phyloP scores from a whole-genome alignment of 2,113 vertebrate genomes.

The Semnopithecus entellus region DNA sequence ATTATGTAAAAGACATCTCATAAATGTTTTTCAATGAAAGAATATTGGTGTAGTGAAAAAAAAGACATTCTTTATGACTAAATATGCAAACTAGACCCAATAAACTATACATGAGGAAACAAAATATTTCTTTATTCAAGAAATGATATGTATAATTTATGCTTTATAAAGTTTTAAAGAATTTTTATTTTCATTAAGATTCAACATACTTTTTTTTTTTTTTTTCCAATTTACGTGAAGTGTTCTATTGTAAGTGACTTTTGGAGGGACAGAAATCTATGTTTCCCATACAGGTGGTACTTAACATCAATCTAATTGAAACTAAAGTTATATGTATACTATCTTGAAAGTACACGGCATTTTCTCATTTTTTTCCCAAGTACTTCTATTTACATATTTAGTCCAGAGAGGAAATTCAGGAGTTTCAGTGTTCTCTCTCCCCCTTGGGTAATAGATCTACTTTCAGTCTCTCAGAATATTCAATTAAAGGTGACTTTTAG shows the following conservation, averaged over 20 bases:
- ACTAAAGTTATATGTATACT: not conserved
- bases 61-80: not conserved
- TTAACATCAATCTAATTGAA: not conserved
- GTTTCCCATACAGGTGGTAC: not conserved
- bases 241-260: not conserved
- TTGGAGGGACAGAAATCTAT: not conserved
- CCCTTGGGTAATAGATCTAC: not conserved
- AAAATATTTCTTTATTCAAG: not conserved
- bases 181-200: not conserved
- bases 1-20: not conserved
- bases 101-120: not conserved
- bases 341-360: not conserved
- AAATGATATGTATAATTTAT: not conserved
- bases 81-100: not conserved
- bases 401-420: not conserved
- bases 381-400: not conserved
- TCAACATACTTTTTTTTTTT: not conserved
- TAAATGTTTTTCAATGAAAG: not conserved
- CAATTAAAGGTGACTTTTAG: not conserved
- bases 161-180: not conserved
- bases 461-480: not conserved
- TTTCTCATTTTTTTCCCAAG: not conserved
- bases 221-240: not conserved
- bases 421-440: not conserved
- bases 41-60: not conserved